These are phyloP conservation scores for Eupithecia pulchellata DNA, from an alignment of 2,888 invertebrate species.

Conservation along the genomic window DNA sequence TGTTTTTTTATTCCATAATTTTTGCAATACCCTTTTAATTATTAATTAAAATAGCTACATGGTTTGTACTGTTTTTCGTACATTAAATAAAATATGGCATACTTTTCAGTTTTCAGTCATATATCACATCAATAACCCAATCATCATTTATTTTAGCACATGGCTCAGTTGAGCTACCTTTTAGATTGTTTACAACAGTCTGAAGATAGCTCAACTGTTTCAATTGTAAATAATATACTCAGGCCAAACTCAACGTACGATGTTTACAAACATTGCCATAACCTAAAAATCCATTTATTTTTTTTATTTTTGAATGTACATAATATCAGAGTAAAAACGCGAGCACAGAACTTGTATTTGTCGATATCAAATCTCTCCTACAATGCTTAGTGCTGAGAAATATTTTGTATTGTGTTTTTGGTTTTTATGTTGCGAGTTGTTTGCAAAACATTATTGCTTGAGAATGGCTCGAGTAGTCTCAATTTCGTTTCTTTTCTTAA, in stretches of 20 bases:
- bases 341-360: neutral
- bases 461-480: neutral
- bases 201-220: neutral
- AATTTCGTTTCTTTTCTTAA: neutral
- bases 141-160: constrained; percentile 2
- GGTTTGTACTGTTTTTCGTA: constrained; percentile 74
- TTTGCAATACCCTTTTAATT: neutral
- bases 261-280: neutral
- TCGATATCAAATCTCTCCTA: neutral
- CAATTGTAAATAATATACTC: neutral
- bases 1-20: neutral
- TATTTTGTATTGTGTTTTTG: neutral
- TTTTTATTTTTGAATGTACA: neutral
- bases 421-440: neutral
- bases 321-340: no score
- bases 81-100: constrained; percentile 60
- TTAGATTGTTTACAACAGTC: neutral
- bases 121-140: constrained; percentile 59
- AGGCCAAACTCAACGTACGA: neutral
- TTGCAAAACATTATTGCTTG: neutral
- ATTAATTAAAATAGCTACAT: constrained; percentile 31
- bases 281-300: neutral
- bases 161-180: neutral
- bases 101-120: constrained; percentile 39
- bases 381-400: neutral